Evolutionary conservation across 2,888 invertebrate genomes (phyloP), one percentile per base, ranked within the genome.

Genomic region (Atethmia centrago): DNA sequence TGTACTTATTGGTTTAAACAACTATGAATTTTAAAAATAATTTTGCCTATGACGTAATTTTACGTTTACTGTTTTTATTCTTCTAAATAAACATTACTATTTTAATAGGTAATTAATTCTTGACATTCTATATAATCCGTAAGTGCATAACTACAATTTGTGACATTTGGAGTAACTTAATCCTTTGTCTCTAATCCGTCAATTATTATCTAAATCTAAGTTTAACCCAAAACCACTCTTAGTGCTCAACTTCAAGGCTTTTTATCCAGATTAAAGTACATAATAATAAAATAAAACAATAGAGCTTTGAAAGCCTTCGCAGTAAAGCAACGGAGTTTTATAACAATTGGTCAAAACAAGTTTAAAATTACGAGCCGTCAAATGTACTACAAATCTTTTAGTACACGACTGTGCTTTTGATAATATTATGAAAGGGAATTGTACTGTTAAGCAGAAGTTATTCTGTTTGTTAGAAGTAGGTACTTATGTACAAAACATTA

Each of bases 321-420:
- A 77, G 84, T 88, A 87, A 86, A 87, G 78, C 75, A 83, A 85
- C 77, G 76, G 78, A 88, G 87, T 88, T 88, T 76, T 85, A 86
- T 83, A 91, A 91, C 90, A 90, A 90, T 88, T 83, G 85, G 71
- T 86, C 86, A 84, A 89, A 91, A 89, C 89, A 90, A 88, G 87
- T 88, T 87, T 89, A 77, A 84, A 85, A 86, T 92, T 90, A 89
- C 88, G 76, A 82, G 61, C 67, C 66, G 75, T 83, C 86, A 77
- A 82, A 80, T 76, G 68, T 77, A 79, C 68, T 64, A 79, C 82
- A 72, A 82, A 77, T 79, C 67, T 42, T 83, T 75, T 61, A 28
- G 61, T 68, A 74, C 64, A 19, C 55, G 67, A 76, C 49, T 76
- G 68, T 69, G 71, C 80, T 71, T 62, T 58, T 76, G 71, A 80